Conservation (phyloP, 2,888 invertebrate genomes). For the Mimachlamys varia region DNA sequence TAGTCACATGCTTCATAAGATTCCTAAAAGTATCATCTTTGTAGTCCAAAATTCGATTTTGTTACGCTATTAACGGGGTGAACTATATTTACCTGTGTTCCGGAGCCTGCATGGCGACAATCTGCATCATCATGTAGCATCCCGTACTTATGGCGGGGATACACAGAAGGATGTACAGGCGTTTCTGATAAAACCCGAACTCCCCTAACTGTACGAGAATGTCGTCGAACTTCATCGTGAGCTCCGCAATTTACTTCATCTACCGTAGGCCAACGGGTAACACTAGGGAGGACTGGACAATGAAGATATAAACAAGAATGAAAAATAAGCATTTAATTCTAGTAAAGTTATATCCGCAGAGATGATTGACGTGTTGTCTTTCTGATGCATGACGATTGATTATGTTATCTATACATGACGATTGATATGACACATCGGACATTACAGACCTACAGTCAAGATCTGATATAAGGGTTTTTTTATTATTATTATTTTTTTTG, state of each 20-base stretch:
- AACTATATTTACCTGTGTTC: slow-evolving; percentile 59
- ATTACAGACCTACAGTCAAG: no score
- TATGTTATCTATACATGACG: no score
- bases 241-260: not conserved
- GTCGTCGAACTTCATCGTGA: slow-evolving; percentile 65
- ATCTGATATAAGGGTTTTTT: no score
- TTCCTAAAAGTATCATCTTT: no score
- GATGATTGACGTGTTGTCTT: no score
- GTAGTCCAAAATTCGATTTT: no score
- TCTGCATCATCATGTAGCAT: slow-evolving; percentile 65
- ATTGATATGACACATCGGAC: no score
- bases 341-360: no score
- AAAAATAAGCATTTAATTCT: not conserved
- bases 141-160: slow-evolving; percentile 63
- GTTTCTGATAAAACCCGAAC: slow-evolving; percentile 66
- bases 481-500: no score
- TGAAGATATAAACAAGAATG: not conserved
- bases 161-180: slow-evolving; percentile 63
- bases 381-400: no score
- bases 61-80: no score
- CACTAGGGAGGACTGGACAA: not conserved
- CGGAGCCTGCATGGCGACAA: slow-evolving; percentile 60
- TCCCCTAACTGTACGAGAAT: slow-evolving; percentile 61
- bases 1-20: no score
- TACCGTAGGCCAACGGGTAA: not conserved